Evolutionary conservation across 35 echinoderm and acorn worm species (phyloP), one percentile per base, ranked within the genome.

Genomic region (Stichopus chloronotus): DNA sequence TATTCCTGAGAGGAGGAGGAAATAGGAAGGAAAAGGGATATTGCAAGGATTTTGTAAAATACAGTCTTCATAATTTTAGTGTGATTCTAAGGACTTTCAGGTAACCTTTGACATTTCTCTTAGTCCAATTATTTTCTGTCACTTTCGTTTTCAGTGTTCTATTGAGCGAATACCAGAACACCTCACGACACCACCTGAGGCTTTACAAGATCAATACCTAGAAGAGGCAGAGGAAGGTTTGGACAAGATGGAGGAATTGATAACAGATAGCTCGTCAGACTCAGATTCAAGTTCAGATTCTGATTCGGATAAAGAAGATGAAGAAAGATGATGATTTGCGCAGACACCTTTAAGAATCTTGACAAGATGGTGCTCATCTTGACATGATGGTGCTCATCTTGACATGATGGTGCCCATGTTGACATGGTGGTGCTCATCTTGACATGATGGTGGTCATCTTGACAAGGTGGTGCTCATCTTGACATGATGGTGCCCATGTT

Each of bases 141-240:
- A 5, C 24, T 59, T 55, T 6, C 5, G 58, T 25, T 86, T 22
- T 7, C n/a, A 22, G 58, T 17, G 57, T 88, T 30, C 92, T 12
- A 58, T 96, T 52, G 95, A 94, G 52, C 76, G 20, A 65, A 55
- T 96, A 69, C 95, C 95, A 54, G 92, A 82, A n/a, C 90, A 96
- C 87, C 83, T 96, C 17, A 81, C 84, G 56, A 58, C 87, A 53
- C 88, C 95, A 13, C 80, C 95, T 69, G 95, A 96, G 25, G 79
- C 58, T 11, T 20, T 86, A 17, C 6, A 24, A 81, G 78, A 81
- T 25, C 7, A 21, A 81, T 43, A 13, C 22, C 52, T 25, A 81
- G 78, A 81, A 81, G 78, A 81, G 12, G 20, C 14, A 13, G 78
- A 81, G 19, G 78, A 23, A 25, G 52, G 11, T 12, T 4, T 4